Conservation (phyloP, 2,888 invertebrate genomes). For the Dermolepida albohirtum region DNA sequence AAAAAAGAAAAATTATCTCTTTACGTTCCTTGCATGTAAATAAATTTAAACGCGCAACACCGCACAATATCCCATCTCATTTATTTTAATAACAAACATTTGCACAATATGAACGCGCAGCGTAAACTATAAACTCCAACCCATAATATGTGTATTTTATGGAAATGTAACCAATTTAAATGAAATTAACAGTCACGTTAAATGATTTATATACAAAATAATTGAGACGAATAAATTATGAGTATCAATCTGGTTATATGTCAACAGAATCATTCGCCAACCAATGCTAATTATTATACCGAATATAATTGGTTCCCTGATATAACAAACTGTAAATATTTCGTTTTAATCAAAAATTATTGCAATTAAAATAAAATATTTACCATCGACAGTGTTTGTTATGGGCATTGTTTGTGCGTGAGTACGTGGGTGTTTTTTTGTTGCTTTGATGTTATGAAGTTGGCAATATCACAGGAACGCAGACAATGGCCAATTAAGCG, state of each 20-base stretch:
- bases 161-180: slow-evolving; percentile 21
- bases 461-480: no score
- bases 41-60: neutral
- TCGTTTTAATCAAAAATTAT: neutral
- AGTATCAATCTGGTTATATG: slow-evolving; percentile 13
- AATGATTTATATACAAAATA: slow-evolving; percentile 40
- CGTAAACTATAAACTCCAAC: no score
- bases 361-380: slow-evolving; percentile 15
- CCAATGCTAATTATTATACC: slow-evolving; percentile 17
- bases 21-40: no score
- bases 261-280: neutral
- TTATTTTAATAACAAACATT: slow-evolving; percentile 6
- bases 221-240: slow-evolving; percentile 39
- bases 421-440: neutral
- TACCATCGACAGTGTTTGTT: neutral
- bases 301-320: slow-evolving; percentile 11
- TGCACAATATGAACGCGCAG: neutral
- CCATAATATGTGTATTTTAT: slow-evolving; percentile 2
- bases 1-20: no score
- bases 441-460: no score
- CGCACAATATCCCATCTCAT: neutral
- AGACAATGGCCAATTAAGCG: no score
- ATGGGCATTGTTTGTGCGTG: neutral
- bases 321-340: slow-evolving; percentile 18
- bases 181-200: slow-evolving; percentile 26